phyloP scores from a whole-genome alignment of 2,888 invertebrate genomes.

The Drosophila nr. medialis region DNA sequence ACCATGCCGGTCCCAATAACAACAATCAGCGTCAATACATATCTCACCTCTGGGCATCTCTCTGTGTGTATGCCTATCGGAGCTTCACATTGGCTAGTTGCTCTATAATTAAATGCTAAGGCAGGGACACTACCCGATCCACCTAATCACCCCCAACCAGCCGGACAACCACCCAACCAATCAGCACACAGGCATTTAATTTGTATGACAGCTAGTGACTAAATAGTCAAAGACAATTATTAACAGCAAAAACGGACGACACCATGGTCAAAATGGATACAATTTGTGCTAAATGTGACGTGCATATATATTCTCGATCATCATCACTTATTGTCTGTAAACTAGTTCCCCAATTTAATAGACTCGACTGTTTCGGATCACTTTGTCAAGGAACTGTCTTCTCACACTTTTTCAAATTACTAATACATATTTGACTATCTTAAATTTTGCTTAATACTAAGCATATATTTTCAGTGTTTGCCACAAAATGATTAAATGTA shows the following conservation, averaged over 20 bases:
- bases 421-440: no score
- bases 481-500: neutral
- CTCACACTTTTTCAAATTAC: neutral
- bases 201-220: constrained; percentile 8
- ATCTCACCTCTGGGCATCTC: constrained; percentile 24
- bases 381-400: neutral
- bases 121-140: constrained; percentile 21
- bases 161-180: neutral
- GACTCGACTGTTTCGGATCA: neutral
- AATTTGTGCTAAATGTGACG: neutral
- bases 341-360: neutral
- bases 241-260: neutral
- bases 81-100: constrained; percentile 8
- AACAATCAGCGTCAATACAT: constrained; percentile 33
- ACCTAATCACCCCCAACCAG: constrained; percentile 1
- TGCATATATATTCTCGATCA: neutral
- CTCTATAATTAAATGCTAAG: constrained; percentile 39
- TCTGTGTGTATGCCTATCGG: neutral
- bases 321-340: neutral
- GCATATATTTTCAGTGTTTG: neutral
- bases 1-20: constrained; percentile 18
- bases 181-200: constrained; percentile 19
- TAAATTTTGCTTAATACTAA: neutral
- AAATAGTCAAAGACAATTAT: constrained; percentile 10
- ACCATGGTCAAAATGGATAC: neutral